Conservation (phyloP, 2,888 invertebrate species). For the Aethes cnicana region DNA sequence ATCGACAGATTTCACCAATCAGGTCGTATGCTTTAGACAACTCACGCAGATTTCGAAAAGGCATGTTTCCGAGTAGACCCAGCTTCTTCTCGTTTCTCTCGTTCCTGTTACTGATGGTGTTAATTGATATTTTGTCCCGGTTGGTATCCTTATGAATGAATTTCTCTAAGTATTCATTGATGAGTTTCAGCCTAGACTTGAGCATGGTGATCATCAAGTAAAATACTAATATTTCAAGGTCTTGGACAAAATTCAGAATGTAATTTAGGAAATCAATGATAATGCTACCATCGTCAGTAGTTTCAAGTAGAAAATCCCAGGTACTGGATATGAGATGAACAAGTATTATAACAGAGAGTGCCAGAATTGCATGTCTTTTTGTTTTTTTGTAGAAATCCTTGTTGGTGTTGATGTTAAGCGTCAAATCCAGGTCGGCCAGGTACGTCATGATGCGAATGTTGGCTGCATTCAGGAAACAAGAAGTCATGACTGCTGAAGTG, state of each 20-base stretch:
- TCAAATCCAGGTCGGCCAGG: constrained; percentile 46
- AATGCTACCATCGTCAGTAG: constrained; percentile 26
- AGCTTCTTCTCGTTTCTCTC: constrained; percentile 34
- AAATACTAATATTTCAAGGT: constrained; percentile 51
- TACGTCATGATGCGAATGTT: constrained; percentile 44
- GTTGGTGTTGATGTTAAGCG: constrained; percentile 40
- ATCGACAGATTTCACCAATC: constrained; percentile 49
- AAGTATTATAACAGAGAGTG: constrained; percentile 35
- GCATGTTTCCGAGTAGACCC: constrained; percentile 44
- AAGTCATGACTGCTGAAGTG: constrained; percentile 40
- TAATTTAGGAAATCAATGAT: constrained; percentile 2
- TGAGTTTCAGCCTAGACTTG: constrained; percentile 43
- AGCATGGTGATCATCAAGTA: constrained; percentile 50
- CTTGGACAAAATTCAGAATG: constrained; percentile 41
- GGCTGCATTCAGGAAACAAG: constrained; percentile 41
- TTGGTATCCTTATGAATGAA: constrained; percentile 39
- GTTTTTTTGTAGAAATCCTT: constrained; percentile 44
- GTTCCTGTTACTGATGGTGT: constrained; percentile 31
- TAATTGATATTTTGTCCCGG: constrained; percentile 9
- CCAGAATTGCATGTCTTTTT: constrained; percentile 34
- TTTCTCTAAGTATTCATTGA: constrained; percentile 49
- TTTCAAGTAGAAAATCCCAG: constrained; percentile 35
- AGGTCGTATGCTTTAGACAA: constrained; percentile 51
- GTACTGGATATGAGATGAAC: constrained; percentile 36
- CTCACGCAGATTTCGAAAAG: constrained; percentile 47